A percentile compares a stretch with the other conserved stretches of the same genome.
These are phyloP conservation scores for Nephila pilipes DNA, from an alignment of 1,140 invertebrate genomes.

Conservation along the genomic window DNA sequence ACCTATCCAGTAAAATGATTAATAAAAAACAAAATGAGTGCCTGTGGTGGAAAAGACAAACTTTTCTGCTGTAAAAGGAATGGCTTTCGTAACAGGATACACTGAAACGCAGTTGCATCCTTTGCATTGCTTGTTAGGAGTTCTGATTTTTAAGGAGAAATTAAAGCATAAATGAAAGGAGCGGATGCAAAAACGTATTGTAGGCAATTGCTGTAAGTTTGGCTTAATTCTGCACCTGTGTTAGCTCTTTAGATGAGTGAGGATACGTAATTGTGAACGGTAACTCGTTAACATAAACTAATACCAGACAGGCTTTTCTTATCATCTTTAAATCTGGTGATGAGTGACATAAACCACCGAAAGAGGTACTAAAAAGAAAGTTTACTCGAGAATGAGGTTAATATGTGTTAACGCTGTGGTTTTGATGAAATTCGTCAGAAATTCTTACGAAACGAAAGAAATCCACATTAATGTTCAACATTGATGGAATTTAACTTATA, in stretches of 20 bases:
- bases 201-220: neutral
- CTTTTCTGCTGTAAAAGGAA: neutral
- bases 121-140: neutral
- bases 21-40: slow-evolving; percentile 25
- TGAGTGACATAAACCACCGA: neutral
- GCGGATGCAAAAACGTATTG: neutral
- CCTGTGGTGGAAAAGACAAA: neutral
- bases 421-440: neutral
- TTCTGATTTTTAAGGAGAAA: neutral
- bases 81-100: neutral
- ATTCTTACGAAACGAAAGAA: too few species aligned
- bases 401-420: neutral
- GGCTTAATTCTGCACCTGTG: neutral
- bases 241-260: neutral
- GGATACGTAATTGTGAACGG: neutral
- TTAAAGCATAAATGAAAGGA: neutral
- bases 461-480: too few species aligned
- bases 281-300: neutral
- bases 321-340: neutral
- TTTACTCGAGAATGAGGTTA: neutral
- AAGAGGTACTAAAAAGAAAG: neutral
- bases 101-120: neutral
- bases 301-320: neutral
- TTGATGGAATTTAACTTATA: too few species aligned
- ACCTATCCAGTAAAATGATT: slow-evolving; percentile 48